Base-by-base conservation (phyloP, 2,113 vertebrate genomes). In the Pagrus major region DNA sequence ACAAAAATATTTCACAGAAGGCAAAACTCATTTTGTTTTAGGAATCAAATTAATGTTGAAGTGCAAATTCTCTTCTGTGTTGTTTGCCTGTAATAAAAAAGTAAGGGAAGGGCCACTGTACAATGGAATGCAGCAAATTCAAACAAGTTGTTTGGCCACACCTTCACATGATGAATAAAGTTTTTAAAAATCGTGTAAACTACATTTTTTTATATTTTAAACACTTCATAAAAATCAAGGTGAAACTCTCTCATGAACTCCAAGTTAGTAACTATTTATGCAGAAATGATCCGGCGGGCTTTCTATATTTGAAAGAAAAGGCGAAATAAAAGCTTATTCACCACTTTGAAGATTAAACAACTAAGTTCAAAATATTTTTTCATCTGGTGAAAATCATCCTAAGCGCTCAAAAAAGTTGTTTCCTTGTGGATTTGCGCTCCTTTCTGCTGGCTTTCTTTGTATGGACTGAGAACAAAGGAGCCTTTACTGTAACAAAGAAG, bases 401-500 rank as follows among this genome's bases (percentile, higher is more conserved):
- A 20, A 16, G 16, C 35, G 21, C 23, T n/a, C 2, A 3, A 23
- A 35, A 71, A 85, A 82, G 60, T 77, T 63, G 47, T 77, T 86
- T 86, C 73, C 75, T 46, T 60, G 47, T 76, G 82, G 69, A 85
- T 86, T 80, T 74, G 72, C 58, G 81, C 71, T 78, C 18, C 49
- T 88, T 73, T 92, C 75, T 84, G 65, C 47, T 65, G 82, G 12
- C 84, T 82, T 89, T 91, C 86, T 91, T 89, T 83, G 89, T 90
- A 89, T 83, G 84, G 56, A 69, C 72, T 65, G 92, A 94, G 93
- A 94, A 95, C 94, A 95, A 96, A 95, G 94, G 91, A 90, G 80
- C 69, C 87, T 91, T 89, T 90, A 92, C 92, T 85, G 90, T 89
- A 95, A 96, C 94, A 95, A 96, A 95, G 94, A 94, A 81, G 79